phyloP scores from a whole-genome alignment of 2,888 invertebrate genomes.

The Muscina levida region DNA sequence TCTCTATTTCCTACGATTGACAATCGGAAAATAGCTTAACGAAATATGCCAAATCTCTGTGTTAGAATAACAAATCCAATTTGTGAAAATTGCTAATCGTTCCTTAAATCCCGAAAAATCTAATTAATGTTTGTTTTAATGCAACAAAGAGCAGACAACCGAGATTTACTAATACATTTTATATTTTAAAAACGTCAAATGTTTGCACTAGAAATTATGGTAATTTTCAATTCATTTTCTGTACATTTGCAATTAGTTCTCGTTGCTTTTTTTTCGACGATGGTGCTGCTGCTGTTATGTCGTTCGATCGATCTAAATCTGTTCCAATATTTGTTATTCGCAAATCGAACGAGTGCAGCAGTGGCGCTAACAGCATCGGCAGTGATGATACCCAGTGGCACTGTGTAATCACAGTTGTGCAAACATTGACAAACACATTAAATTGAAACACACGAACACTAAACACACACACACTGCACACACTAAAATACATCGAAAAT shows the following conservation, averaged over 20 bases:
- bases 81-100: too few species aligned
- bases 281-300: not conserved
- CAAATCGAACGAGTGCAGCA: conserved; percentile 16
- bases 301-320: conserved; percentile 33
- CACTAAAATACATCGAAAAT: conserved; percentile 45
- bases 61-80: too few species aligned
- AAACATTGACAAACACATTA: conserved; percentile 38
- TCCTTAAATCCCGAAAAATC: too few species aligned
- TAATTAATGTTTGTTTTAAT: too few species aligned
- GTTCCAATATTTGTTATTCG: conserved; percentile 27
- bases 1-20: too few species aligned
- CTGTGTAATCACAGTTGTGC: conserved; percentile 33
- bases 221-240: conserved; percentile 28
- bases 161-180: too few species aligned
- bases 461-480: not conserved
- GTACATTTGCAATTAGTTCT: conserved; percentile 33
- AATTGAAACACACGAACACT: conserved; percentile 14
- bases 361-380: conserved; percentile 6
- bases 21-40: too few species aligned
- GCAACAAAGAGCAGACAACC: too few species aligned
- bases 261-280: not conserved
- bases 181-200: too few species aligned
- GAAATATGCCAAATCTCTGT: too few species aligned
- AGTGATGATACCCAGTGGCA: not conserved
- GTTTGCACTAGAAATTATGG: conserved; percentile 22